Conservation (phyloP, 2,888 invertebrate genomes). For the Clostera curtula region DNA sequence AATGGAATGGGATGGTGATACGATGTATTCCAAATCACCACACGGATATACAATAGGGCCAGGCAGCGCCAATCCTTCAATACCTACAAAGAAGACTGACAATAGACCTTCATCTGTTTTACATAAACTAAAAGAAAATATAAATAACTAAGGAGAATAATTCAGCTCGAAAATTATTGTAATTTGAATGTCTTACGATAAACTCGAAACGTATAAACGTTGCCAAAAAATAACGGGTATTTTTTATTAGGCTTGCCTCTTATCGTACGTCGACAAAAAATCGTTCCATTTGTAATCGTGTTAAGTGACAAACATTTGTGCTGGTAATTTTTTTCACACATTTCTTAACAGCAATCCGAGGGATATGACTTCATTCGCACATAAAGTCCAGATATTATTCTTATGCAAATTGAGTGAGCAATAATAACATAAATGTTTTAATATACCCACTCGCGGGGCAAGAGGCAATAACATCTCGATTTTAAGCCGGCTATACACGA, state of each 20-base stretch:
- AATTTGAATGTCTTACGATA: too few species aligned
- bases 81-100: too few species aligned
- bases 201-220: too few species aligned
- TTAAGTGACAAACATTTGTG: slow-evolving; percentile 20
- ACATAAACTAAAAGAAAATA: too few species aligned
- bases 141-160: too few species aligned
- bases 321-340: slow-evolving; percentile 38
- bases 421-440: slow-evolving; percentile 57
- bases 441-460: slow-evolving; percentile 37
- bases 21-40: too few species aligned
- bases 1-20: too few species aligned
- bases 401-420: slow-evolving; percentile 60
- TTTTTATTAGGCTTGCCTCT: not conserved
- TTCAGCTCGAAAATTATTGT: too few species aligned
- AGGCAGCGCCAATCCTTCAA: too few species aligned
- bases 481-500: too few species aligned
- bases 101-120: too few species aligned
- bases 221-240: not conserved
- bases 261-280: slow-evolving; percentile 3
- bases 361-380: slow-evolving; percentile 50
- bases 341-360: slow-evolving; percentile 37
- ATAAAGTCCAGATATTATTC: slow-evolving; percentile 58
- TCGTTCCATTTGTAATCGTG: slow-evolving; percentile 25
- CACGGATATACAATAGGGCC: too few species aligned
- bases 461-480: slow-evolving; percentile 30